Base-by-base conservation (phyloP, 2,113 vertebrate species). In the Xenopus laevis region DNA sequence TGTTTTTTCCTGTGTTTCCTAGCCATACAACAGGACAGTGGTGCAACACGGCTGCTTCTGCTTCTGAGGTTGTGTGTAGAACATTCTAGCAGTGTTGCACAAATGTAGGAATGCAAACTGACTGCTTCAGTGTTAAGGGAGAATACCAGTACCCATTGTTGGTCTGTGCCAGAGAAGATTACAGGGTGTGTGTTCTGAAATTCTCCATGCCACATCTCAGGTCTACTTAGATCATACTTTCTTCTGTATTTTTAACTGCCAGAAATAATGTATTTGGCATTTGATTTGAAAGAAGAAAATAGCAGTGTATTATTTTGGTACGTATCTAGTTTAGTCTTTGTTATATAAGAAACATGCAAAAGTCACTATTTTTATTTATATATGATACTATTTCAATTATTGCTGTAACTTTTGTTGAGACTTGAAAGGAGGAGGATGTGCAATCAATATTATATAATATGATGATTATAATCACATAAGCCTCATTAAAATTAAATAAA, bases 241-340 rank as follows among this genome's bases (percentile, higher is more conserved):
- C 23, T 27, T 27, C 27, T 13, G 17, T 33, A 27, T 27, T 68
- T 68, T 68, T 55, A 68, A n/a, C 15, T 68, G 21, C 52, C 21
- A 16, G 27, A 20, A 55, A 20, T 47, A 15, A 55, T 23, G 47
- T 55, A n/a, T 21, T n/a, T 53, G 66, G 15, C 23, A 55, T 68
- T 53, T n/a, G 13, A 7, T 17, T 55, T 11, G 16, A 33, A 68
- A 13, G 3, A 20, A 20, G 58, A 13, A 58, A 58, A 69, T 44
- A 58, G 57, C 30, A 69, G 16, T 40, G 17, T 58, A 27, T 44
- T 15, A 55, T 30, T 68, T 68, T 68, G 55, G 16, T 58, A 40
- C 11, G 21, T 58, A 57, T 17, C 17, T 12, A 33, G 27, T 57
- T 16, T 27, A 27, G 50, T 69, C 46, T 69, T 58, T 58, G 58